These are phyloP conservation scores for Phortica variegata DNA, from an alignment of 1,140 invertebrate species.

Conservation along the genomic window DNA sequence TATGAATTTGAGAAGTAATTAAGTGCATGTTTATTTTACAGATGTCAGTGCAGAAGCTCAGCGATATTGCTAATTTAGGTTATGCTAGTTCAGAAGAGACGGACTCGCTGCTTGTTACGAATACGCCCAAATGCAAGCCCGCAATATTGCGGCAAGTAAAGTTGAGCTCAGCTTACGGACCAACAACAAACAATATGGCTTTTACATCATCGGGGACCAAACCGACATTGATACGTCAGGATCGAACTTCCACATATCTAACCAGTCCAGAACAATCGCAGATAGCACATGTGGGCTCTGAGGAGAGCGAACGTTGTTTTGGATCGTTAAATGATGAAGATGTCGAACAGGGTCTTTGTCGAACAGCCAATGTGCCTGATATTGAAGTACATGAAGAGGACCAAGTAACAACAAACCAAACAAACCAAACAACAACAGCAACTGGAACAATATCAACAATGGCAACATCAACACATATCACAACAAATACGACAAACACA, in stretches of 20 bases:
- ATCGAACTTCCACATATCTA: conserved; percentile 73
- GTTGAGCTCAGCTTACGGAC: conserved; percentile 46
- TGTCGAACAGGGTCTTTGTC: conserved; percentile 69
- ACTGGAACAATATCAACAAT: conserved; percentile 34
- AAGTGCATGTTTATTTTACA: conserved; percentile 31
- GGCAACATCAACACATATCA: conserved; percentile 22
- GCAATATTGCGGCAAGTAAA: conserved; percentile 43
- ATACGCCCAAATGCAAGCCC: conserved; percentile 33
- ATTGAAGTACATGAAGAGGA: conserved; percentile 79
- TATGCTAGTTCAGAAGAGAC: conserved; percentile 77
- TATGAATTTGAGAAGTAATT: no score
- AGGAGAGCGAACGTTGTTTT: conserved; percentile 64
- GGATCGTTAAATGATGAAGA: conserved; percentile 41
- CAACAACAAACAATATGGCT: conserved; percentile 60
- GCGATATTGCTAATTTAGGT: conserved; percentile 62
- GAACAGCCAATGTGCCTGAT: conserved; percentile 73
- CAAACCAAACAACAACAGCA: conserved; percentile 32
- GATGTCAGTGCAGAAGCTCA: conserved; percentile 59
- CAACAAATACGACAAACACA: conserved; percentile 12
- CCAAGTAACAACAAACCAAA: conserved; percentile 55
- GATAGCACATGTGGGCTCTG: conserved; percentile 67
- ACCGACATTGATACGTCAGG: conserved; percentile 79
- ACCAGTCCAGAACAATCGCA: conserved; percentile 76
- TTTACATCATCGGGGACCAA: conserved; percentile 61
- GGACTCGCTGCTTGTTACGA: conserved; percentile 68